phyloP scores from a whole-genome alignment of 2,797 vertebrate genomes.

The Chaenodraco wilsoni region DNA sequence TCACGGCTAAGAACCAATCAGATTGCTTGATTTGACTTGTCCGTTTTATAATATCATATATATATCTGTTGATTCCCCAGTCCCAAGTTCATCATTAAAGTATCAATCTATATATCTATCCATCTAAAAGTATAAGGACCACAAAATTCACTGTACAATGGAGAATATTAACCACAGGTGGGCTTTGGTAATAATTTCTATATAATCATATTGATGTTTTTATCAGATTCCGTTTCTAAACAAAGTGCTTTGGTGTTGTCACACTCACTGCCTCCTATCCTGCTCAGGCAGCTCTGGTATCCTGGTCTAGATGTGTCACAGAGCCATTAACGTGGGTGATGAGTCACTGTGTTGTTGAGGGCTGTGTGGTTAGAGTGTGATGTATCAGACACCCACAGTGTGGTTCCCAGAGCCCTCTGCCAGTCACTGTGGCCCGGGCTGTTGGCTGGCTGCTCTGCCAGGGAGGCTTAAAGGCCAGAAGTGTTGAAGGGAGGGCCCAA shows the following conservation, averaged over 20 bases:
- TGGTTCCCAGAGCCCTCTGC: constrained; percentile 78
- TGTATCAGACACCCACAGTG: constrained; percentile 78
- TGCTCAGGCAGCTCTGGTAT: constrained; percentile 67
- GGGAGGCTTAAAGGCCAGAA: constrained; percentile 72
- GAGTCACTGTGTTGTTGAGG: constrained; percentile 81
- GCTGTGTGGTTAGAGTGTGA: constrained; percentile 70
- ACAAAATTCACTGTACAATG: background rate
- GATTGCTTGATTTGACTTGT: too few species aligned
- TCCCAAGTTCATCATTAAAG: too few species aligned
- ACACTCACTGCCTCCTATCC: constrained; percentile 48
- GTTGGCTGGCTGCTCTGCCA: constrained; percentile 72
- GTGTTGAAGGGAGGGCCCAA: constrained; percentile 78
- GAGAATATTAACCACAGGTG: constrained; percentile 3
- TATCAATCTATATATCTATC: too few species aligned
- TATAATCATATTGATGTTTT: constrained; percentile 11
- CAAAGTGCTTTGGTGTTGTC: constrained; percentile 39
- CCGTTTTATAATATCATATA: too few species aligned
- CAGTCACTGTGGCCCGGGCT: constrained; percentile 77
- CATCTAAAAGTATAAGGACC: background rate
- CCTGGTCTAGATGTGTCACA: constrained; percentile 71
- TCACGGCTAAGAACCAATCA: too few species aligned
- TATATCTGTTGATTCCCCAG: too few species aligned
- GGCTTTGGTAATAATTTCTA: background rate
- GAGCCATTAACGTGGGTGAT: constrained; percentile 74
- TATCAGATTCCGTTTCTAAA: constrained; percentile 28